Percentiles rank a stretch among this genome's conserved stretches.
Evolutionary conservation across 2,797 vertebrate species (phyloP).

Genomic region (Dendrocincla tyrannina): DNA sequence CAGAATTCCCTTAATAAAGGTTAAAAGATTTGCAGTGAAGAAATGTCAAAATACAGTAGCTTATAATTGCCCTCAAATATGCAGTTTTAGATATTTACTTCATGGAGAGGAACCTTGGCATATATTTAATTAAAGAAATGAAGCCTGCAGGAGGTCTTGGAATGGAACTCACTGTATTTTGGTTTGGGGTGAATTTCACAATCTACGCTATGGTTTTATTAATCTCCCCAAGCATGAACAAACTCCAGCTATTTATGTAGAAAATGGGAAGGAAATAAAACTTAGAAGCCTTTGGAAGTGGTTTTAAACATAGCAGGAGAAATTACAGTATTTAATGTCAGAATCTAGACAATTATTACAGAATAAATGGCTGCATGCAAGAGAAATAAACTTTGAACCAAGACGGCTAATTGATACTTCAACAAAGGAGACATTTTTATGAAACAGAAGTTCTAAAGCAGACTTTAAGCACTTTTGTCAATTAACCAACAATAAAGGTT

Average conservation of each 20-base stretch:
- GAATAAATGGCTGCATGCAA: constrained; percentile 30
- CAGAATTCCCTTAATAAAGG: constrained; percentile 50
- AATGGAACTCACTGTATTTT: constrained; percentile 54
- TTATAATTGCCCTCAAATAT: constrained; percentile 60
- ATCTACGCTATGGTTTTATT: constrained; percentile 49
- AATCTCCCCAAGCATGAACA: constrained; percentile 54
- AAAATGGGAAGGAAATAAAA: constrained; percentile 59
- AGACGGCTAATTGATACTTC: constrained; percentile 49
- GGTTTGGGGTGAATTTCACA: constrained; percentile 60
- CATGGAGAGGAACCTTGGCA: constrained; percentile 35
- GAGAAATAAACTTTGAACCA: constrained; percentile 62
- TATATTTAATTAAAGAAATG: constrained; percentile 60
- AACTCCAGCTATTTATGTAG: constrained; percentile 42
- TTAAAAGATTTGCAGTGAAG: constrained; percentile 53
- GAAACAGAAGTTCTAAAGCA: constrained; percentile 49
- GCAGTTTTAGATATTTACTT: constrained; percentile 58
- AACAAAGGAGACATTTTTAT: constrained; percentile 57
- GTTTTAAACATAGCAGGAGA: constrained; percentile 56
- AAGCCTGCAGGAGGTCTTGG: constrained; percentile 59
- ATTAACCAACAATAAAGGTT: constrained; percentile 52
- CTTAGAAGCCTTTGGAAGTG: constrained; percentile 40
- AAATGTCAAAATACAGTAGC: constrained; percentile 59
- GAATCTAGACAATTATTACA: constrained; percentile 48
- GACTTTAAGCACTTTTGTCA: constrained; percentile 46
- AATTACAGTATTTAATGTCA: constrained; percentile 62